phyloP scores from a whole-genome alignment of 2,888 invertebrate genomes.

The Teleiodes luculella region DNA sequence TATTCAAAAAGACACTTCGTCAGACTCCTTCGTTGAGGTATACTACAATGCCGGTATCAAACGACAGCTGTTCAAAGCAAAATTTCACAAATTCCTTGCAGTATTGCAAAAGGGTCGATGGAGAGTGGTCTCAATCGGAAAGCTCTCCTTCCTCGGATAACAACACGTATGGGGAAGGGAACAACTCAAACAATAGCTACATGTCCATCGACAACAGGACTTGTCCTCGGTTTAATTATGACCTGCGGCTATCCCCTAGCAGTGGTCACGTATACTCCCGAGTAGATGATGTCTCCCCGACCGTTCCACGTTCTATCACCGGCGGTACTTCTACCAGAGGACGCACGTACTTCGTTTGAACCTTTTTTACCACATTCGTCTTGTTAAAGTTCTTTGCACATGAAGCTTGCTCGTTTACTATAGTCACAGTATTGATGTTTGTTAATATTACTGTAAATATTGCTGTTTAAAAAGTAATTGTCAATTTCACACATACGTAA shows the following conservation, averaged over 20 bases:
- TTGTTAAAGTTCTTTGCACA: conserved; percentile 34
- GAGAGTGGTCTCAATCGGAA: conserved; percentile 77
- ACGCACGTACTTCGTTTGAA: conserved; percentile 72
- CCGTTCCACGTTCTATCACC: conserved; percentile 59
- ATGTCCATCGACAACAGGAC: conserved; percentile 81
- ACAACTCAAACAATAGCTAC: conserved; percentile 83
- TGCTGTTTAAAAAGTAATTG: conserved; percentile 43
- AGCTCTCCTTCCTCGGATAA: conserved; percentile 76
- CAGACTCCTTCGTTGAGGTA: conserved; percentile 73
- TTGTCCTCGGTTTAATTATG: conserved; percentile 77
- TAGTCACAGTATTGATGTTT: conserved; percentile 30
- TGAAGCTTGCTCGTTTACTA: conserved; percentile 34
- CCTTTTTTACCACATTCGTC: conserved; percentile 17
- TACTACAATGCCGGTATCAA: conserved; percentile 78
- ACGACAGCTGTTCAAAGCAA: conserved; percentile 76
- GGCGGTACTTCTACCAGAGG: conserved; percentile 58
- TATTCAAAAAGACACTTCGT: conserved; percentile 73
- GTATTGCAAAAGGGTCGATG: conserved; percentile 68
- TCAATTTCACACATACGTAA: conserved; percentile 71
- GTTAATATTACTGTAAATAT: conserved; percentile 43
- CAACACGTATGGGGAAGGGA: conserved; percentile 82
- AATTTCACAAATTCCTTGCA: conserved; percentile 74
- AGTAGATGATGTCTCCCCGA: conserved; percentile 72
- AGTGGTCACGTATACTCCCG: conserved; percentile 76
- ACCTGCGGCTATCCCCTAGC: conserved; percentile 73